Evolutionary conservation across 2,888 invertebrate species (phyloP), one percentile per base, ranked within the genome.

Genomic region (Apantesis nais): DNA sequence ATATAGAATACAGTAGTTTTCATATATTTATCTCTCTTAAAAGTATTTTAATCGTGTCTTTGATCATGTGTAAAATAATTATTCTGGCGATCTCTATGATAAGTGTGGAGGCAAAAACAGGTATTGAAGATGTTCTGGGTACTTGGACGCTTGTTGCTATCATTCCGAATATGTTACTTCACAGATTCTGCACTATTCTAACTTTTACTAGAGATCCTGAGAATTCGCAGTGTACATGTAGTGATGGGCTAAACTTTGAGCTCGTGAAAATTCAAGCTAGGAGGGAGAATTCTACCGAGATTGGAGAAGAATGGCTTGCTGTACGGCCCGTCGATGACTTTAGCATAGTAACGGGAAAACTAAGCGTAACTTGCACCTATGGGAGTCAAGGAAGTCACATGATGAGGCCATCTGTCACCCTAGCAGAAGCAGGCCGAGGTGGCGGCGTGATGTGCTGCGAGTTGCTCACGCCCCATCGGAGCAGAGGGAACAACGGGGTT

Each of bases 11-110:
- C 9, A 37, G 3, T 19, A 62, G 16, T 62, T 19, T 25, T 9
- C 19, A 29, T 9, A 62, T n/a, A n/a, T n/a, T n/a, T 9, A 29
- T 16, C 8, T 41, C 8, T 25, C 14, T 39, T 39, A 62, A 11
- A 7, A 62, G n/a, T 12, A 25, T 39, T 62, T 39, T 25, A 4
- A 14, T 12, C 2, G 41, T 37, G 25, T 2, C 31, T 22, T 19
- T n/a, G 29, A 52, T 37, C 37, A 66, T 66, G 55, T 66, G 55
- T 25, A 66, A 66, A 66, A 25, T 66, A 55, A 55, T 66, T 16
- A 37, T 66, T 52, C 25, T 55, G 2, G 52, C 37, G 19, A 1
- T 25, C 37, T 55, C 25, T 11, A 14, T 55, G 39, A 37, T 39
- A 37, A 1, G 55, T 39, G 37, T 37, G 37, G 37, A 14, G 4